These are phyloP conservation scores for Melipona quadrifasciata DNA, from an alignment of 1,140 invertebrate genomes.

Conservation along the genomic window DNA sequence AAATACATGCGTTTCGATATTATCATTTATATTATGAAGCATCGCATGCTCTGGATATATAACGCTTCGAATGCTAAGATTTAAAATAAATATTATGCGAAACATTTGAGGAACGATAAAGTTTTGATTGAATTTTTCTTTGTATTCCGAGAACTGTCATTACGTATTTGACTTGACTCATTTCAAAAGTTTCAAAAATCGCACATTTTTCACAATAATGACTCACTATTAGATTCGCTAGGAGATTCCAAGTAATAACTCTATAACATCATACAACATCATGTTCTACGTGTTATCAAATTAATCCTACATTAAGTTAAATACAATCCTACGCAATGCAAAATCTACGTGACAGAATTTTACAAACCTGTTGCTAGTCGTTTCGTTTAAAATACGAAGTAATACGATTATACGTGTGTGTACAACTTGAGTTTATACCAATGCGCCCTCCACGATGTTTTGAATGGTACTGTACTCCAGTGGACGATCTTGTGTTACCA, in stretches of 20 bases:
- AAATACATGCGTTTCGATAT: neutral
- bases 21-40: neutral
- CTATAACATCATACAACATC: neutral
- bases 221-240: neutral
- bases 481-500: slow-evolving; percentile 36
- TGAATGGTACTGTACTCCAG: slow-evolving; percentile 36
- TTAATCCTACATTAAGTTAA: neutral
- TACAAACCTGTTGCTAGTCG: slow-evolving; percentile 9
- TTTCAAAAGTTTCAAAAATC: neutral
- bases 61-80: neutral
- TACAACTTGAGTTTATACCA: neutral
- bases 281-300: neutral
- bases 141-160: neutral
- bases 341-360: neutral
- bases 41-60: too few species aligned
- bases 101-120: neutral
- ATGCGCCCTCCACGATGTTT: slow-evolving; percentile 8
- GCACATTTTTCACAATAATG: neutral
- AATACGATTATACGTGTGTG: too few species aligned
- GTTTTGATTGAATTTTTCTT: neutral
- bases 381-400: neutral
- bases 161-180: neutral
- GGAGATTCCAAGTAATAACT: too few species aligned
- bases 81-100: neutral
- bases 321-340: neutral